phyloP scores from a whole-genome alignment of 2,888 invertebrate genomes.

The Synergus itoensis region DNA sequence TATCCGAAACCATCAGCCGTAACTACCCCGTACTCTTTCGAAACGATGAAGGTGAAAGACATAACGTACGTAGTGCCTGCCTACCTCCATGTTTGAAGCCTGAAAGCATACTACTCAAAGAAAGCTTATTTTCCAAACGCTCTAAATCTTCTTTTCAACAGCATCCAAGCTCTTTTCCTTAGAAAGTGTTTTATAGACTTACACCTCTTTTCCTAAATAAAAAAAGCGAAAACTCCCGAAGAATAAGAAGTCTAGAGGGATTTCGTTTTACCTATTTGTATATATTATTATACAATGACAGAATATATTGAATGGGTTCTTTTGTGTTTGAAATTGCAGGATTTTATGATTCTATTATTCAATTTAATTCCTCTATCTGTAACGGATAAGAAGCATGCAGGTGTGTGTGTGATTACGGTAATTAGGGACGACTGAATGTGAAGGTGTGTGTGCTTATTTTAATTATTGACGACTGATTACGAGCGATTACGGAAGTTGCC shows the following conservation, averaged over 20 bases:
- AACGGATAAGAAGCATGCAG: too few species aligned
- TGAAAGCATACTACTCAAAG: slow-evolving; percentile 42
- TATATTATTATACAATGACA: too few species aligned
- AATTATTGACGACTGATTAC: too few species aligned
- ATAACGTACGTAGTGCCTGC: neutral
- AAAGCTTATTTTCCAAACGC: slow-evolving; percentile 39
- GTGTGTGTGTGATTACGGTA: too few species aligned
- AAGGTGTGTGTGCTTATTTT: too few species aligned
- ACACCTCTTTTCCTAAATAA: slow-evolving; percentile 28
- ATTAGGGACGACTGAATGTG: too few species aligned
- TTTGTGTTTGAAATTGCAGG: neutral
- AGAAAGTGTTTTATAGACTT: slow-evolving; percentile 34
- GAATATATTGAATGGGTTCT: neutral
- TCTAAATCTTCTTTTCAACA: slow-evolving; percentile 38
- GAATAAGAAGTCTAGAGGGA: slow-evolving; percentile 1
- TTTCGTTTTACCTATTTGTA: slow-evolving; percentile 11
- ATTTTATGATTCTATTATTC: neutral
- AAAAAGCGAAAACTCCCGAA: neutral
- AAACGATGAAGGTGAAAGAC: slow-evolving; percentile 31
- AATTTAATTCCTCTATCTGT: neutral
- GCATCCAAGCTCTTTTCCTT: slow-evolving; percentile 15
- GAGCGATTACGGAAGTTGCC: too few species aligned
- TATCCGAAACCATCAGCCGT: slow-evolving; percentile 33
- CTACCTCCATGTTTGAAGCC: slow-evolving; percentile 5
- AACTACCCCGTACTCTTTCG: slow-evolving; percentile 35